Evolutionary conservation across 2,888 invertebrate species (phyloP).

Genomic region (Caenorhabditis panamensis): DNA sequence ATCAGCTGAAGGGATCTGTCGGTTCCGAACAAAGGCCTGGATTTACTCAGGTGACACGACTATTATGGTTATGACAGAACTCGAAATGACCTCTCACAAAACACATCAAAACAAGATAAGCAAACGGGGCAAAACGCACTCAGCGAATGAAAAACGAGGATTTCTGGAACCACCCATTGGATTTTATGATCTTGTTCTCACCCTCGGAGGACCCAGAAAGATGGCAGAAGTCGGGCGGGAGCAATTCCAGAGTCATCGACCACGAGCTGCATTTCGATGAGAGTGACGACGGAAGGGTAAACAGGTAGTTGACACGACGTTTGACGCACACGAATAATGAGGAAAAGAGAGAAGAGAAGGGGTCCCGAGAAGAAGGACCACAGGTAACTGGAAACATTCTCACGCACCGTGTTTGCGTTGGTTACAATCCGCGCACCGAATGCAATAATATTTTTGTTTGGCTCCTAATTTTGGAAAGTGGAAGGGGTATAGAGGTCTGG

Average conservation of each 20-base stretch:
- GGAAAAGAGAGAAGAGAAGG: background rate
- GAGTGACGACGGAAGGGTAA: constrained; percentile 1
- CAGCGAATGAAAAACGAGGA: background rate
- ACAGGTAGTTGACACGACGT: constrained; percentile 7
- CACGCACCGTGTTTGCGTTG: constrained; percentile 35
- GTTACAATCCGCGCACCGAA: background rate
- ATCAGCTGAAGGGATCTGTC: constrained; percentile 2
- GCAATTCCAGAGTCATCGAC: background rate
- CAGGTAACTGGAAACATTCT: constrained; percentile 21
- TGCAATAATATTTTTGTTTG: constrained; percentile 30
- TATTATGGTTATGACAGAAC: background rate
- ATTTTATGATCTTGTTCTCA: constrained; percentile 1
- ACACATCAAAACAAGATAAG: background rate
- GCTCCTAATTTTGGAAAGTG: constrained; percentile 25
- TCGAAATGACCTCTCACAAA: background rate
- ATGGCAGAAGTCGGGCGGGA: background rate
- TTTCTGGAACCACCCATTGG: no score
- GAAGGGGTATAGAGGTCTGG: background rate
- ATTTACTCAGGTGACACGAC: constrained; percentile 19
- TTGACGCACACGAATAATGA: constrained; percentile 32
- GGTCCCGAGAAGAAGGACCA: constrained; percentile 7
- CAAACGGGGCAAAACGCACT: no score
- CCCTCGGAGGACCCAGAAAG: background rate
- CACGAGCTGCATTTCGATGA: constrained; percentile 16
- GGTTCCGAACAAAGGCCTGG: background rate